phyloP scores from a whole-genome alignment of 2,113 vertebrate genomes.

The Chelonoidis abingdonii region DNA sequence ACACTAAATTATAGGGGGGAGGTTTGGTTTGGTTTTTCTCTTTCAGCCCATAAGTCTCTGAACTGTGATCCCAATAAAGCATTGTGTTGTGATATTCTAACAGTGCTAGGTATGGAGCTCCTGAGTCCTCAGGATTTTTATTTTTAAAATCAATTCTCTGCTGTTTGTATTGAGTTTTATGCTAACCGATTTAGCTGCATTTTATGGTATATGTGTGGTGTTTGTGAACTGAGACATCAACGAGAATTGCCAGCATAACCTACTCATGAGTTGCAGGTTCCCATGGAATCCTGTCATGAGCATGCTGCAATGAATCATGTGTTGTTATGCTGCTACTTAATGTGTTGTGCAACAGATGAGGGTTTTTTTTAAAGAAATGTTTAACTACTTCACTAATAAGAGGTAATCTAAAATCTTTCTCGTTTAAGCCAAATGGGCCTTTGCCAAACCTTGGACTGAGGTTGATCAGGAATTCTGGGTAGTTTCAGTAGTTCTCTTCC shows the following conservation, averaged over 20 bases:
- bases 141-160: neutral
- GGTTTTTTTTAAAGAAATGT: neutral
- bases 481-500: neutral
- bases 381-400: neutral
- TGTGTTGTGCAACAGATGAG: neutral
- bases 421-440: neutral
- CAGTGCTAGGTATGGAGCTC: neutral
- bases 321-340: neutral
- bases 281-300: neutral
- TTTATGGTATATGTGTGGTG: neutral
- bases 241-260: neutral
- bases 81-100: too few relatives aligned
- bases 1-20: neutral
- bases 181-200: neutral
- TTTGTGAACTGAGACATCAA: neutral
- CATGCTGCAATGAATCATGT: neutral
- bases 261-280: neutral
- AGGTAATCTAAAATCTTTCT: neutral
- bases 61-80: neutral
- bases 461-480: neutral
- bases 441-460: neutral
- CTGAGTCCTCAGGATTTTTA: neutral
- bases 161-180: neutral
- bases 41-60: neutral
- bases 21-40: neutral